Evolutionary conservation across 2,888 invertebrate genomes (phyloP), one percentile per base, ranked within the genome.

Genomic region (Eurytoma adleriae): DNA sequence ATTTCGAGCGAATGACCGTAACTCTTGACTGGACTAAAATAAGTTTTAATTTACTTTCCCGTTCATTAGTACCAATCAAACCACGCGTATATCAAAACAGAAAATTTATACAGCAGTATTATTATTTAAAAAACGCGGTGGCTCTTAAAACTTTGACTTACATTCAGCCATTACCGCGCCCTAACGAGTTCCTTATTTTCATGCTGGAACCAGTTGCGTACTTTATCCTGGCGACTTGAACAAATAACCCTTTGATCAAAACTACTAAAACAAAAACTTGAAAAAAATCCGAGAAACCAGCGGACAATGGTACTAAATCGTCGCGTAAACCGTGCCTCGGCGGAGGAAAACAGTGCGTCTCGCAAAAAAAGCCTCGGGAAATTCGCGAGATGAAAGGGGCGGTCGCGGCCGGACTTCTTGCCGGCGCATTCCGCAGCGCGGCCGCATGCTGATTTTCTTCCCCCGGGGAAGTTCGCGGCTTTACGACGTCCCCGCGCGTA

Each of bases 401-500:
- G 16, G 54, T 4, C 7, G 10, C 10, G 40, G 1, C 40, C 13
- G 27, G 64, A 64, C 48, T 64, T 64, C 64, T 64, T 64, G 64
- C 40, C n/a, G 30, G 30, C 30, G 30, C 27, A 62, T 62, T 62
- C 62, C 62, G 12, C 10, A 40, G 62, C 14, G 59, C 62, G 24
- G n/a, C 13, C 68, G 68, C 54, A 56, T 69, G 54, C 56, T 69
- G 69, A 69, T 69, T 69, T 69, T 69, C 56, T 56, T 69, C n/a
- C 56, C 40, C 14, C n/a, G 3, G 14, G 7, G 56, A 40, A 10
- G 40, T 30, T 27, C 30, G n/a, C 40, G 40, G 40, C 48, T 64
- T 64, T 64, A 64, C 64, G 64, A 64, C 64, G 3, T n/a, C 64
- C 13, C 40, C 10, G 12, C 24, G 24, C 27, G 64, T 1, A 40